Conservation (phyloP, 37 sponge, comb jelly and placozoan genomes). For the Ephydatia muelleri region DNA sequence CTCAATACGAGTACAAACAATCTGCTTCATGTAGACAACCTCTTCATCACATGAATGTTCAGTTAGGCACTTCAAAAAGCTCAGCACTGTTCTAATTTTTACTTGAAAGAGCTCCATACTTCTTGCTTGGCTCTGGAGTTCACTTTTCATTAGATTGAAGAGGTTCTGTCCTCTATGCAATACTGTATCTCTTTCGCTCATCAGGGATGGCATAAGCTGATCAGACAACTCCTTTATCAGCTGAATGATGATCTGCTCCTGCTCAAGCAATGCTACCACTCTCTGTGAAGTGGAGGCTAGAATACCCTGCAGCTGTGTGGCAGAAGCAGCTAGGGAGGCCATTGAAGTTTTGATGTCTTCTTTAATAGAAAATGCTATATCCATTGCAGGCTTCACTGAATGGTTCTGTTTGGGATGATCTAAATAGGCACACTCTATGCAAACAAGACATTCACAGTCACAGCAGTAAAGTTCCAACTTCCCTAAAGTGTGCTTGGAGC, state of each 20-base stretch:
- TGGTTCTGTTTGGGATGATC: not conserved
- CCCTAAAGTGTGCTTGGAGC: not conserved
- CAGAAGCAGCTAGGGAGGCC: not conserved
- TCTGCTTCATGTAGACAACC: not conserved
- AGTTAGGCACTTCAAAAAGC: not conserved
- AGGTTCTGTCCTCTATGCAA: not conserved
- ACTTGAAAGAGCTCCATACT: not conserved
- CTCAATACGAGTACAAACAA: not conserved
- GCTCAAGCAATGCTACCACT: not conserved
- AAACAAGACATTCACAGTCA: not conserved
- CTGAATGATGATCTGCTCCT: not conserved
- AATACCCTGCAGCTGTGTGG: not conserved
- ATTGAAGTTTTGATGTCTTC: not conserved
- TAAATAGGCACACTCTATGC: not conserved
- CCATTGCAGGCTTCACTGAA: not conserved
- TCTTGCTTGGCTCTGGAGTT: not conserved
- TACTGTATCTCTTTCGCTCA: not conserved
- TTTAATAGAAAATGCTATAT: not conserved
- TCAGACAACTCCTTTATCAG: not conserved
- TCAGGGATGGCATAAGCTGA: not conserved
- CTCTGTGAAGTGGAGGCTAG: not conserved
- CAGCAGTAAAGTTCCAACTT: not conserved
- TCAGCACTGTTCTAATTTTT: not conserved
- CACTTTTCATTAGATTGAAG: not conserved
- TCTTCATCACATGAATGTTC: not conserved